phyloP scores from a whole-genome alignment of 1,140 invertebrate species.

The Halesus radiatus region DNA sequence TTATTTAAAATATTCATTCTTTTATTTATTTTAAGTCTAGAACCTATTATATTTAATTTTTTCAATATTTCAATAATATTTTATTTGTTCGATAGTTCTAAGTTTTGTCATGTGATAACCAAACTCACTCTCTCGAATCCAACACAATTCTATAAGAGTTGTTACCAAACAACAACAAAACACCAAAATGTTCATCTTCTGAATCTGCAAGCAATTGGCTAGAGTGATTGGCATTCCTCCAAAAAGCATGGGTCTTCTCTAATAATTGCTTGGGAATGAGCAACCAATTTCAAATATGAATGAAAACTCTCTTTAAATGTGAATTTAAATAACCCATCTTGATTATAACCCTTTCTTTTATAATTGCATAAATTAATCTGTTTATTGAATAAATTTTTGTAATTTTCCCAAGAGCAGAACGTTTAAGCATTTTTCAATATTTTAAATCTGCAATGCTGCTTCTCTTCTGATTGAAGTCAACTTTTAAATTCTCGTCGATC shows the following conservation, averaged over 20 bases:
- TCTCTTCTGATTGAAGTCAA: too few relatives aligned
- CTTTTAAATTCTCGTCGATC: too few relatives aligned
- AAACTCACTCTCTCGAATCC: background rate
- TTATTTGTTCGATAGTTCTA: constrained; percentile 29
- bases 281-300: too few relatives aligned
- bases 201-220: constrained; percentile 28
- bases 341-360: too few relatives aligned
- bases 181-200: too few relatives aligned
- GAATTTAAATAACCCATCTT: too few relatives aligned
- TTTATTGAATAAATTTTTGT: too few relatives aligned
- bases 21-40: constrained; percentile 43
- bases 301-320: too few relatives aligned
- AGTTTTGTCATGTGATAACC: constrained; percentile 23
- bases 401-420: too few relatives aligned
- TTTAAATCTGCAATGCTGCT: too few relatives aligned
- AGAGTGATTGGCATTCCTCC: constrained; percentile 32
- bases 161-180: background rate
- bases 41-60: constrained; percentile 25
- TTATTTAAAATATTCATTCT: constrained; percentile 29
- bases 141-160: constrained; percentile 21
- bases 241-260: constrained; percentile 43
- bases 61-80: constrained; percentile 10
- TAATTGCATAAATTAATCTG: too few relatives aligned
- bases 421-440: too few relatives aligned
- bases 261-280: background rate